Evolutionary conservation across 2,888 invertebrate genomes (phyloP), one percentile per base, ranked within the genome.

Genomic region (Zaprionus obscuricornis): DNA sequence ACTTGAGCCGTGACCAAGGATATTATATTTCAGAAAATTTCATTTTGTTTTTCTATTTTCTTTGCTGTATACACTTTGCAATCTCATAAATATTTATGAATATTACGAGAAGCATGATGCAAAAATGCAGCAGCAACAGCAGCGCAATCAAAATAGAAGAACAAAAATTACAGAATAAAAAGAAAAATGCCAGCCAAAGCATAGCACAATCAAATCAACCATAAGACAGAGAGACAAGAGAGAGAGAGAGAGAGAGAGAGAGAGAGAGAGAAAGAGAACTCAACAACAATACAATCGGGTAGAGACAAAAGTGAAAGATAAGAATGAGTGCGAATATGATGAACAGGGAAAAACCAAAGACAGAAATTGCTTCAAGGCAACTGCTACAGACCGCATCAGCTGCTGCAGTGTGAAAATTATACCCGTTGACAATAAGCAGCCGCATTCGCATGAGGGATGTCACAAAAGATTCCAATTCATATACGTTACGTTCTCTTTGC

Each of bases 71-170:
- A 47, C 33, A 63, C 31, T 42, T 45, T 43, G 45, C 39, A 27
- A 40, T 37, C 37, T 84, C 85, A 86, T 78, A 81, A 78, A 78
- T 86, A 78, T 78, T 78, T 84, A 78, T 84, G 85, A 67, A 60
- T 67, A 75, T 67, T 67, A 45, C n/a, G 24, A 69, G 40, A n/a
- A n/a, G n/a, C 13, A 47, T 57, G 56, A 72, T 71, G 86, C 76
- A 75, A 65, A 62, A 66, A 71, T 54, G 40, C 60, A 56, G 56
- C 45, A 58, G 33, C 52, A 66, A 39, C 60, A 56, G 56, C 45
- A 58, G 33, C 52, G 64, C 66, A 78, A 66, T 66, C 57, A 59
- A 74, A 50, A 63, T 29, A 66, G 27, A 26, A 36, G 13, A 27
- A 26, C 7, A n/a, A 13, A 17, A 27, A 16, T 22, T 29, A 39